Evolutionary conservation across 2,797 vertebrate genomes (phyloP).

Genomic region (Pipistrellus pygmaeus): DNA sequence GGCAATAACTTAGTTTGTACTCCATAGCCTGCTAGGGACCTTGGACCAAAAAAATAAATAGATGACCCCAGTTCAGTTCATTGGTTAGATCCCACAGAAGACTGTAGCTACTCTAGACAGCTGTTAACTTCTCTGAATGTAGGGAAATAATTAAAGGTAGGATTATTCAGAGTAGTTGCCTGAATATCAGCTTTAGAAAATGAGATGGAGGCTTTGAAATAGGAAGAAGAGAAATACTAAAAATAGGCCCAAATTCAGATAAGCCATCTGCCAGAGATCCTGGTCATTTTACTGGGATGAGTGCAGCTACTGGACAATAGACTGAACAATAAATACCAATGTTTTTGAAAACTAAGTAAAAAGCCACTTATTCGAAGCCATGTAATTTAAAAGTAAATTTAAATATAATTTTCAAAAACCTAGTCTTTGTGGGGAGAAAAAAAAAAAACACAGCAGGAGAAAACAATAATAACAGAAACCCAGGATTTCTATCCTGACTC

Average conservation of each 20-base stretch:
- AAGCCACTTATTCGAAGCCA: not conserved
- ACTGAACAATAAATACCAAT: not conserved
- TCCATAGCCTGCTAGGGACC: too few species aligned
- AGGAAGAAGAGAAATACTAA: not conserved
- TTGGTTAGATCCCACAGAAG: not conserved
- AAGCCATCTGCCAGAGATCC: not conserved
- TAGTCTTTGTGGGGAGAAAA: not conserved
- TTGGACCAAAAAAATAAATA: not conserved
- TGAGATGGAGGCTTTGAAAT: not conserved
- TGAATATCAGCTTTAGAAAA: not conserved
- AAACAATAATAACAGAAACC: not conserved
- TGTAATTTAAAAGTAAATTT: not conserved
- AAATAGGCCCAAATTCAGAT: not conserved
- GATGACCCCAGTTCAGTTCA: not conserved
- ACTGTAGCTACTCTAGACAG: not conserved
- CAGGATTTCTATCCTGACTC: not conserved
- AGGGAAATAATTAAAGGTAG: not conserved
- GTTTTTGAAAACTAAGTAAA: conserved; percentile 15
- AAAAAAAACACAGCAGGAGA: not conserved
- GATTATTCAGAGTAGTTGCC: not conserved
- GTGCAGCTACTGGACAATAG: not conserved
- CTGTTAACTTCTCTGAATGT: not conserved
- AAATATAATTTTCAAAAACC: conserved; percentile 42
- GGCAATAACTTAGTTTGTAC: not conserved
- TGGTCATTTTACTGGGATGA: not conserved